Base-by-base conservation (phyloP, 2,113 vertebrate genomes). In the Orycteropus afer region DNA sequence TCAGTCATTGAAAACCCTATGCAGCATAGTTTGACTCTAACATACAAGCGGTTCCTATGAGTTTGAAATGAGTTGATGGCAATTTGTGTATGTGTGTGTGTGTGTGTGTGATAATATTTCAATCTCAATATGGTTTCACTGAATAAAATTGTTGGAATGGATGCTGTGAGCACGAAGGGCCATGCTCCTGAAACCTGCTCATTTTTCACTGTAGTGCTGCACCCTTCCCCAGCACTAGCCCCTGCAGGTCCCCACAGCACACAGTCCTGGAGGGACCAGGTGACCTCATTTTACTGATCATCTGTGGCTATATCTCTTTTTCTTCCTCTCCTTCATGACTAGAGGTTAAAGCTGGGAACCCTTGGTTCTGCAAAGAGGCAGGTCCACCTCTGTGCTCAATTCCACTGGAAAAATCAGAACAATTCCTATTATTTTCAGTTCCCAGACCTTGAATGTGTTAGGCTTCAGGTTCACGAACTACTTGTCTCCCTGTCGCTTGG, bases 381-480 rank as follows among this genome's bases (percentile, higher is more conserved):
- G 76, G 87, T 10, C 84, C 77, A 37, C 63, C 86, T 83, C 79
- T 45, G 55, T 61, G 80, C 96, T 94, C 0, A 0, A 69, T 82
- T 89, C 90, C 0, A 0, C 82, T 85, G 87, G 85, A 88, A 78
- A 96, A 97, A 98, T 97, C 97, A 95, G 96, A 94, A 97, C 98
- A 98, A 98, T 98, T 98, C 97, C 97, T 93, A 98, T 98, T 98
- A 98, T 97, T 96, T 95, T 93, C 47, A 32, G 74, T 95, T 96
- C 95, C 57, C 37, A 98, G 97, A 88, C 91, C 85, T 97, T 73
- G 87, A 98, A 97, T 97, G 96, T 98, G 97, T 98, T 96, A 97
- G 97, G 73, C 96, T 97, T 83, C 97, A 96, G 97, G 94, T 97
- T 98, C 96, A 98, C 95, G 98, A 98, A 98, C 98, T 98, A 95